Conservation (phyloP, 2,113 vertebrate species). For the Phylloscopus trochilus region DNA sequence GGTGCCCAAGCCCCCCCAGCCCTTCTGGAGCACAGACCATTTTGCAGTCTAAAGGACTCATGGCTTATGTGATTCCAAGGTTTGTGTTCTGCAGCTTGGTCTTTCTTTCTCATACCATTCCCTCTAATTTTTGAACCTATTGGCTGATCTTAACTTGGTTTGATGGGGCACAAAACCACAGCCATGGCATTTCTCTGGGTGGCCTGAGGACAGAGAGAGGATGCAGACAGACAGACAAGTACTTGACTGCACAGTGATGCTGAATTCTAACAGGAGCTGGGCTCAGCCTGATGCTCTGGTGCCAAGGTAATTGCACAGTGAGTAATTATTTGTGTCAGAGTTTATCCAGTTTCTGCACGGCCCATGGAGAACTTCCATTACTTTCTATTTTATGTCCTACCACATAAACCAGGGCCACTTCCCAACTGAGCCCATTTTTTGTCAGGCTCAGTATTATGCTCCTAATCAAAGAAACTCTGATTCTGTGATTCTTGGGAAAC, state of each 20-base stretch:
- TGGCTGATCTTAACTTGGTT: background rate
- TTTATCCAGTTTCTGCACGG: background rate
- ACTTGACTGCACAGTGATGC: background rate
- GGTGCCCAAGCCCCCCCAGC: accelerated
- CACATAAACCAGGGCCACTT: background rate
- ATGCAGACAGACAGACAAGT: background rate
- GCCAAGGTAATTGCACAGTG: background rate
- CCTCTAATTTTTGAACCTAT: background rate
- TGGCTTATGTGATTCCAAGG: accelerated
- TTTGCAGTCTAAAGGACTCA: background rate
- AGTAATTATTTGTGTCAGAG: background rate
- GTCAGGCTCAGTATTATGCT: background rate
- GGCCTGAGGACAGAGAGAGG: background rate
- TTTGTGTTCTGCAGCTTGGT: accelerated
- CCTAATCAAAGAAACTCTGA: background rate
- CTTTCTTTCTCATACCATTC: background rate
- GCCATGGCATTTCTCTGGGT: background rate
- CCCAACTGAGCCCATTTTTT: background rate
- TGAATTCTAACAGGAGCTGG: background rate
- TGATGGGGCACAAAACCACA: background rate
- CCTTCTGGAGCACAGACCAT: background rate
- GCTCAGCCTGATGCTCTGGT: background rate
- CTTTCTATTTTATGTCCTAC: background rate
- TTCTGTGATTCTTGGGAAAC: background rate
- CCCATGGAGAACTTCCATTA: background rate